phyloP scores from a whole-genome alignment of 2,888 invertebrate species.

The Osedax frankpressi region DNA sequence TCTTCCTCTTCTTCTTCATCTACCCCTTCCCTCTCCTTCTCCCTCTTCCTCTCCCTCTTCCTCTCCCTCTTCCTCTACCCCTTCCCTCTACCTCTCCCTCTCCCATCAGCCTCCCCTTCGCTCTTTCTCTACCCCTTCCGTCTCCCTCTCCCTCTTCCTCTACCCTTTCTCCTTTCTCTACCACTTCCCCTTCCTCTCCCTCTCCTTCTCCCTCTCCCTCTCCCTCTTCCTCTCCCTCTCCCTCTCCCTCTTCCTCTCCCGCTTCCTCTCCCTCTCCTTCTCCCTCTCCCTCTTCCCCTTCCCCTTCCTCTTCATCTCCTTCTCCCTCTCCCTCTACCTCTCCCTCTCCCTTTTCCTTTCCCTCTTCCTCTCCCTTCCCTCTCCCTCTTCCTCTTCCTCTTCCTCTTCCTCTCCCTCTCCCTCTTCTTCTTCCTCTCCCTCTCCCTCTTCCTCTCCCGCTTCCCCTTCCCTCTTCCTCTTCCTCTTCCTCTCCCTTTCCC shows the following conservation, averaged over 20 bases:
- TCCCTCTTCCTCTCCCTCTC: neutral
- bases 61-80: neutral
- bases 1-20: neutral
- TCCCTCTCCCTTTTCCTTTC: neutral
- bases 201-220: neutral
- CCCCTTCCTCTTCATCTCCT: neutral
- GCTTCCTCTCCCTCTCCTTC: neutral
- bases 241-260: neutral
- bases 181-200: neutral
- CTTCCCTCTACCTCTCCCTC: neutral
- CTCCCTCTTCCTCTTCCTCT: neutral
- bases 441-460: neutral
- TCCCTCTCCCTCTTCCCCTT: neutral
- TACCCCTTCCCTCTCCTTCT: neutral
- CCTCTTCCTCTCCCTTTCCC: neutral
- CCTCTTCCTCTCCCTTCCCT: neutral
- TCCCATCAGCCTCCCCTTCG: neutral
- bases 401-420: neutral
- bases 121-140: neutral
- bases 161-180: neutral
- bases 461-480: neutral
- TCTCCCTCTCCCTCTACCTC: conserved; percentile 1
- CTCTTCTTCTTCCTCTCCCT: neutral
- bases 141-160: neutral
- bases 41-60: neutral